Evolutionary conservation across 1,140 invertebrate species (phyloP).

Genomic region (Leptoteleia sp.): DNA sequence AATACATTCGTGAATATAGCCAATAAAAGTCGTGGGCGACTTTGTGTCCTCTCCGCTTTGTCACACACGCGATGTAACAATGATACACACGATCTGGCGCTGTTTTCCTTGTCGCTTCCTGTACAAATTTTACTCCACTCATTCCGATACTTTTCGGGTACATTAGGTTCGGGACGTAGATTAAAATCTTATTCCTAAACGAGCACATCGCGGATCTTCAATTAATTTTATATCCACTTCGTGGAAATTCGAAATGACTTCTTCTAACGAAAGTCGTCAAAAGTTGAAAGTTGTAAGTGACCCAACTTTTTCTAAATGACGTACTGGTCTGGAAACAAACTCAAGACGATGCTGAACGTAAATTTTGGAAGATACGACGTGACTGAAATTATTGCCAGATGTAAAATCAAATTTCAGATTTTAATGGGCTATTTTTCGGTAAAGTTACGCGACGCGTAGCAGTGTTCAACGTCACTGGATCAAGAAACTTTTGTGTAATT

Average conservation of each 20-base stretch:
- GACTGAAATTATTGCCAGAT: slow-evolving; percentile 19
- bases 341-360: background rate
- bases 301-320: slow-evolving; percentile 31
- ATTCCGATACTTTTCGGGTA: slow-evolving; percentile 6
- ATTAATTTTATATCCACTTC: slow-evolving; percentile 36
- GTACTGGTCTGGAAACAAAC: background rate
- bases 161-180: slow-evolving; percentile 3
- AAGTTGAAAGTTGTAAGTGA: slow-evolving; percentile 25
- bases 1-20: slow-evolving; percentile 15
- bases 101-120: background rate
- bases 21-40: slow-evolving; percentile 1
- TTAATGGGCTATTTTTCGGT: slow-evolving; percentile 4
- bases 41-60: slow-evolving; percentile 12
- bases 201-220: slow-evolving; percentile 15
- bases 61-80: slow-evolving; percentile 10
- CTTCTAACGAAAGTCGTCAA: slow-evolving; percentile 37
- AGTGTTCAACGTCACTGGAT: background rate
- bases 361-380: slow-evolving; percentile 18
- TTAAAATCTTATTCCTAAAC: slow-evolving; percentile 7
- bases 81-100: slow-evolving; percentile 9
- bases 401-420: slow-evolving; percentile 8
- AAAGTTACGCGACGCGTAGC: no score
- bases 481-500: background rate
- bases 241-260: slow-evolving; percentile 28
- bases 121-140: background rate